A percentile compares a stretch with the other conserved stretches of the same genome.
These are phyloP conservation scores for Tiphia femorata DNA, from an alignment of 2,888 invertebrate species.

Conservation along the genomic window DNA sequence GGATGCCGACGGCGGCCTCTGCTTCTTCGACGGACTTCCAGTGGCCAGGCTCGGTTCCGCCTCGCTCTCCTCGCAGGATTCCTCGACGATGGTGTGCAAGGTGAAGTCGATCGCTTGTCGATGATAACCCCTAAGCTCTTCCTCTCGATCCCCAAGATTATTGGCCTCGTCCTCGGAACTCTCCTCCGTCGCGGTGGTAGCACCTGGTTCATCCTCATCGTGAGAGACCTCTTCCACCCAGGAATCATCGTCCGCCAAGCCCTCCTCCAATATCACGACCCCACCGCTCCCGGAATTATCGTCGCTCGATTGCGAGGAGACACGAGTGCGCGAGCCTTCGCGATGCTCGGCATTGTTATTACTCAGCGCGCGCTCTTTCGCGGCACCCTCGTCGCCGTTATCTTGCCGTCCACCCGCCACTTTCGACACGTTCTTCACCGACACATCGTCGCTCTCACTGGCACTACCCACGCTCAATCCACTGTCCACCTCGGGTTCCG, in stretches of 20 bases:
- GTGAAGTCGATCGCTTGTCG: constrained; percentile 89
- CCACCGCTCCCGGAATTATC: constrained; percentile 78
- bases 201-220: constrained; percentile 78
- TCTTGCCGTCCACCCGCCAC: constrained; percentile 20
- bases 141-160: constrained; percentile 76
- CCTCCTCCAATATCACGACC: constrained; percentile 84
- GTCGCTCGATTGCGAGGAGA: constrained; percentile 58
- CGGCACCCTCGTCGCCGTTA: constrained; percentile 29
- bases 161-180: constrained; percentile 77
- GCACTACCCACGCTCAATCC: constrained; percentile 64
- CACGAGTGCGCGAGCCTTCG: constrained; percentile 32
- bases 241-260: constrained; percentile 89
- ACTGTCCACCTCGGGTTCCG: constrained; percentile 59
- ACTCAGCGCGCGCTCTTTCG: constrained; percentile 40
- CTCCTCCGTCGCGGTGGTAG: constrained; percentile 76
- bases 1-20: constrained; percentile 81
- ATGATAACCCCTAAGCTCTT: constrained; percentile 86
- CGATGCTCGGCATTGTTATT: constrained; percentile 29
- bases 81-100: constrained; percentile 92
- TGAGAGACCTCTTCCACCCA: constrained; percentile 92
- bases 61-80: constrained; percentile 94
- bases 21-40: constrained; percentile 70
- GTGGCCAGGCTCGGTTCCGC: constrained; percentile 74
- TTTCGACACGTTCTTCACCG: constrained; percentile 53
- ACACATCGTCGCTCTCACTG: constrained; percentile 65